Conservation (phyloP, 2,888 invertebrate species). For the Megaustenia siamemsis region DNA sequence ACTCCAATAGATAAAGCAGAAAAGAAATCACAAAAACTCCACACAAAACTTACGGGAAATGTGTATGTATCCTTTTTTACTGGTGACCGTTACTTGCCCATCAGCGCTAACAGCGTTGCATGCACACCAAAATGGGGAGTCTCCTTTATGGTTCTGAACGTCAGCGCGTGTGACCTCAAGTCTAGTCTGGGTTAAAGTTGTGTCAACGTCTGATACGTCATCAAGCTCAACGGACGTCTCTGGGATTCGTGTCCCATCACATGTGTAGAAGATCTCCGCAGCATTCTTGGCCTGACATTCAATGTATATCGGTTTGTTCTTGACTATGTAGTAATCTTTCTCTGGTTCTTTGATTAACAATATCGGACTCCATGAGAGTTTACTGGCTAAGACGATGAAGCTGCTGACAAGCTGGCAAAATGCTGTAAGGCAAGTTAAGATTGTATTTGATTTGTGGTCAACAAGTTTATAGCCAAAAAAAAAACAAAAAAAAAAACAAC, state of each 20-base stretch:
- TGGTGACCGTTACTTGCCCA: not conserved
- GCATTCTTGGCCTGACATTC: slow-evolving; percentile 56
- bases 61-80: slow-evolving; percentile 30
- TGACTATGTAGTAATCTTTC: slow-evolving; percentile 51
- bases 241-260: slow-evolving; percentile 51
- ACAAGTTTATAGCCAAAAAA: too few relatives aligned
- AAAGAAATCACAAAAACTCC: not conserved
- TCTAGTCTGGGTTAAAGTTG: slow-evolving; percentile 35
- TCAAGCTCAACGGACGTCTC: slow-evolving; percentile 49
- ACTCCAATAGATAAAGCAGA: not conserved
- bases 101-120: slow-evolving; percentile 40
- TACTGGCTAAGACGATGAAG: slow-evolving; percentile 7
- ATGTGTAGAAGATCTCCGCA: slow-evolving; percentile 50
- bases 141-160: slow-evolving; percentile 36
- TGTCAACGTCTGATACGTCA: slow-evolving; percentile 38
- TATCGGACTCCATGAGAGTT: too few relatives aligned
- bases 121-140: slow-evolving; percentile 47
- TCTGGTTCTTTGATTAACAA: slow-evolving; percentile 49
- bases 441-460: too few relatives aligned
- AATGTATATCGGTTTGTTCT: slow-evolving; percentile 45
- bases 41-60: slow-evolving; percentile 43
- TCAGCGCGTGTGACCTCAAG: slow-evolving; percentile 49
- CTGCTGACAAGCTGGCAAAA: slow-evolving; percentile 42
- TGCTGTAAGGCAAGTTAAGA: too few relatives aligned
- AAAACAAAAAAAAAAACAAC: too few relatives aligned